Evolutionary conservation across 2,113 vertebrate species (phyloP).

Genomic region (Mustela lutreola): DNA sequence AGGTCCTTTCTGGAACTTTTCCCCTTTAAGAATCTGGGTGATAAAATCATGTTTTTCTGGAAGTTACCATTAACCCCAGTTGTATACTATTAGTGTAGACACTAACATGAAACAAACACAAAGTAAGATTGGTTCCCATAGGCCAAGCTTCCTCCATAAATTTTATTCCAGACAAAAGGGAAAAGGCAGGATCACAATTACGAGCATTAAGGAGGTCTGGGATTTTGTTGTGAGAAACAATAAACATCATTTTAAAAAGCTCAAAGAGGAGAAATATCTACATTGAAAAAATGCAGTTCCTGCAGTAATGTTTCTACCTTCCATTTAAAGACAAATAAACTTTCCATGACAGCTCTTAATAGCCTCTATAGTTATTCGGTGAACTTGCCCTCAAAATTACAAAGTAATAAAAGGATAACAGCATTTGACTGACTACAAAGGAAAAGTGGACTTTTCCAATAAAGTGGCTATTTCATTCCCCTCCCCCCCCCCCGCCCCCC

Average conservation of each 20-base stretch:
- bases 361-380: slow-evolving; percentile 81
- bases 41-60: slow-evolving; percentile 71
- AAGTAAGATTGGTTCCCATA: slow-evolving; percentile 72
- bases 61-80: slow-evolving; percentile 61
- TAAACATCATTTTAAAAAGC: slow-evolving; percentile 83
- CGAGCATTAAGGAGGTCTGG: slow-evolving; percentile 61
- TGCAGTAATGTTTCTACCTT: slow-evolving; percentile 68
- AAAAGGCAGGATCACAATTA: slow-evolving; percentile 74
- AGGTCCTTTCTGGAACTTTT: neutral
- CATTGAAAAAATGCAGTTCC: slow-evolving; percentile 49
- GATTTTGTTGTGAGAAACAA: slow-evolving; percentile 81
- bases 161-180: slow-evolving; percentile 82
- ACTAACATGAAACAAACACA: slow-evolving; percentile 70
- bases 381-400: slow-evolving; percentile 86
- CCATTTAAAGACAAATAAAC: slow-evolving; percentile 85
- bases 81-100: slow-evolving; percentile 45
- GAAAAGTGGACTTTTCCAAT: slow-evolving; percentile 76
- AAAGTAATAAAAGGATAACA: slow-evolving; percentile 85
- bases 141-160: slow-evolving; percentile 78
- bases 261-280: slow-evolving; percentile 81
- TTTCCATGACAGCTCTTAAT: slow-evolving; percentile 83
- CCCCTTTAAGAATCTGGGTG: neutral
- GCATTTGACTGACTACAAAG: slow-evolving; percentile 80
- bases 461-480: slow-evolving; percentile 61
- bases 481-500: neutral